phyloP scores from a whole-genome alignment of 2,113 vertebrate species.

The Cygnus atratus region DNA sequence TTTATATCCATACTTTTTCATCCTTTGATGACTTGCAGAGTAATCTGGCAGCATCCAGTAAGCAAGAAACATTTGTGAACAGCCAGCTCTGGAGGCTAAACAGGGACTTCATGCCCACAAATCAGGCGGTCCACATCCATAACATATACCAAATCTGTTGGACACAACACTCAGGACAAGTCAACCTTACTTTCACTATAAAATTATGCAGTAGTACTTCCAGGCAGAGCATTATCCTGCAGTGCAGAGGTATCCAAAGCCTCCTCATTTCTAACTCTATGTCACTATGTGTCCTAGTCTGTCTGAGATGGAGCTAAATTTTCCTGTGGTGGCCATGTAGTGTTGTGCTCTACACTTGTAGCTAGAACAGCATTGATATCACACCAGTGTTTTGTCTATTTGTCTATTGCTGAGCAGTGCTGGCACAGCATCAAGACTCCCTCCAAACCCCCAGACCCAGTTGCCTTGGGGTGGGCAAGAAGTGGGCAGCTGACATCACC shows the following conservation, averaged over 20 bases:
- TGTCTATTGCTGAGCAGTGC: too few relatives aligned
- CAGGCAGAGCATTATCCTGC: not conserved
- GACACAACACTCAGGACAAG: rapidly evolving
- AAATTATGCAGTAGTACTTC: not conserved
- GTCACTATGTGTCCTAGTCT: too few relatives aligned
- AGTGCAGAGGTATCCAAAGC: not conserved
- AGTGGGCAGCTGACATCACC: too few relatives aligned
- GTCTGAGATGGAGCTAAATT: too few relatives aligned
- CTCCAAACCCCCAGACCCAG: too few relatives aligned
- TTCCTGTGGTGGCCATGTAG: too few relatives aligned
- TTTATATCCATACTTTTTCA: not conserved
- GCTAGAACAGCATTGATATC: too few relatives aligned
- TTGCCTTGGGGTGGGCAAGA: too few relatives aligned
- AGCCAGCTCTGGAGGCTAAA: not conserved
- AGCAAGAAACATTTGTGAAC: not conserved
- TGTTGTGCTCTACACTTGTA: too few relatives aligned
- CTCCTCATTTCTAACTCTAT: not conserved
- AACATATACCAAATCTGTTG: not conserved
- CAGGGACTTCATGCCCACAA: rapidly evolving
- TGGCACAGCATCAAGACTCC: too few relatives aligned
- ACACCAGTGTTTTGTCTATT: too few relatives aligned
- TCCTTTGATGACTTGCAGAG: not conserved
- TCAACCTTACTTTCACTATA: not conserved
- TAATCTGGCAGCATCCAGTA: not conserved
- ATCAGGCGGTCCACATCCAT: too few relatives aligned